Conservation (phyloP, 2,113 vertebrate species). For the Nothoprocta perdicaria region DNA sequence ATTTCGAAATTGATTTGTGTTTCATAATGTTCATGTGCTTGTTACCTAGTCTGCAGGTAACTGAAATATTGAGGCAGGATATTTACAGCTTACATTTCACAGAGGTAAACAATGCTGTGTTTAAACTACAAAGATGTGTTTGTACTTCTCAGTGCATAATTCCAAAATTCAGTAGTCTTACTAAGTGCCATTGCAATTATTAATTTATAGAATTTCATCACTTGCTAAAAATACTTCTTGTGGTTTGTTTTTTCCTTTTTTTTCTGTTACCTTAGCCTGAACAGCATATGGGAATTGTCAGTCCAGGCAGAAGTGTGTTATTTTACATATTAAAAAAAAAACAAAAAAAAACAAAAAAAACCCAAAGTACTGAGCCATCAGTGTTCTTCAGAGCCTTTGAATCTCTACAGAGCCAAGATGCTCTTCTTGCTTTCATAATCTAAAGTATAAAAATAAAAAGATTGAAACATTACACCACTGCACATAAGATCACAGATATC, state of each 20-base stretch:
- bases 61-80: background rate
- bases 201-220: slow-evolving; percentile 49
- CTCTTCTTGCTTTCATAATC: slow-evolving; percentile 47
- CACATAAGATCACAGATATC: background rate
- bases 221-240: background rate
- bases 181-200: slow-evolving; percentile 49
- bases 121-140: slow-evolving; percentile 50
- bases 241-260: slow-evolving; percentile 5
- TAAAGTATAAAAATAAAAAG: slow-evolving; percentile 9
- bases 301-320: slow-evolving; percentile 1
- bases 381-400: background rate
- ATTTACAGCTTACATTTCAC: slow-evolving; percentile 45
- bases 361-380: background rate
- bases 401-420: slow-evolving; percentile 10
- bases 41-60: background rate
- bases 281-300: slow-evolving; percentile 6
- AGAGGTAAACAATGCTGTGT: slow-evolving; percentile 55
- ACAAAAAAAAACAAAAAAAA: background rate
- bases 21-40: background rate
- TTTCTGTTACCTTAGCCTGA: slow-evolving; percentile 39
- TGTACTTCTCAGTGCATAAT: slow-evolving; percentile 46
- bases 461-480: background rate
- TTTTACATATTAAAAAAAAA: background rate
- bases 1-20: background rate
- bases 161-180: slow-evolving; percentile 51